Evolutionary conservation across 2,113 vertebrate genomes (phyloP), one percentile per base, ranked within the genome.

Genomic region (Oryzias javanicus): DNA sequence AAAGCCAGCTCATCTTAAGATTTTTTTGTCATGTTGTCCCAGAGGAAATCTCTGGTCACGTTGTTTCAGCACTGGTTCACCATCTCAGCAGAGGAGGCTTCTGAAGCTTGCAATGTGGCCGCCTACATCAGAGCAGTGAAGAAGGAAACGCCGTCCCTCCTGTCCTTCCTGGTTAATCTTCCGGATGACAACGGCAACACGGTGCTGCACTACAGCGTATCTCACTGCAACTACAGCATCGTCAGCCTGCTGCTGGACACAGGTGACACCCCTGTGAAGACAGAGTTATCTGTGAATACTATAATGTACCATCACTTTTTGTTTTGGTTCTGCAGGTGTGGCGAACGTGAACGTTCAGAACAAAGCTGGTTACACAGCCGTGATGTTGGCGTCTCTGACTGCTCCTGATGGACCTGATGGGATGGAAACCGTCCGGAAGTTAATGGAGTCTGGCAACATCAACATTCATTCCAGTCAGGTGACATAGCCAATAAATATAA

Each of bases 121-220:
- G 69, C 60, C 1, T 95, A 94, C 73, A 89, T 99, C 44, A 64
- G 40, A 5, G 89, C 75, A 0, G 85, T 95, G 55, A 85, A 78
- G 74, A 74, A 61, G 46, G 41, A 73, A 46, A 82, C 92, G 0
- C 90, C 94, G 0, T 80, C 88, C 6, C 84, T 98, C 17, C 88
- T 96, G 82, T 90, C 82, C 54, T 77, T 92, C 64, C 86, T 99
- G 25, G 89, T 98, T 74, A 99, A 98, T 83, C 72, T 98, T 74
- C 91, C 93, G 0, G 97, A 99, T 3, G 94, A 92, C 81, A 98
- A 97, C 0, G 92, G 94, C 76, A 99, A 99, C 89, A 97, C 95
- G 0, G 95, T 94, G 8, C 92, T 99, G 51, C 97, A 98, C 84
- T 99, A 99, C 85, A 97, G 95, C 0, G 85, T 97, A 16, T 99